Evolutionary conservation across 2,113 vertebrate species (phyloP), one percentile per base, ranked within the genome.

Genomic region (Nothocercus nigrocapillus): DNA sequence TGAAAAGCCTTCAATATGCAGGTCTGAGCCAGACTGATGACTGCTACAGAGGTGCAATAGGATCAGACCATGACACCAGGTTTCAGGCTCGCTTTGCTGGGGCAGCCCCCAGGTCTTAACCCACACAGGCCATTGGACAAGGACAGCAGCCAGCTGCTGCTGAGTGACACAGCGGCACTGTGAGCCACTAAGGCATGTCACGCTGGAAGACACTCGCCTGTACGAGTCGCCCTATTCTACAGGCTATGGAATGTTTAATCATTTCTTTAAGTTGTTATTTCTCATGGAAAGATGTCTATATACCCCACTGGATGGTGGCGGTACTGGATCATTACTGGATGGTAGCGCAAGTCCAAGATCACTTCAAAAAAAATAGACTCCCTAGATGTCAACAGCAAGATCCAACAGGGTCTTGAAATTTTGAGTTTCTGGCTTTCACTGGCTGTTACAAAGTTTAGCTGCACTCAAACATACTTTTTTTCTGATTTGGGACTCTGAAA

Each of bases 1-100:
- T 9, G 30, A 59, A 72, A 85, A 88, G 24, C 66, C n/a, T n/a
- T 20, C 59, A 40, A 30, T 0, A 0, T 40, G 56, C n/a, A 9
- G 15, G 7, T 61, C 53, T 47, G 7, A 42, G 56, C 27, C 7
- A 16, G 0, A 1, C 14, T 2, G 3, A 5, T n/a, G 49, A 63
- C 51, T 10, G 63, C 47, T 7, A 18, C 3, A 2, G 27, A 16
- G 12, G 25, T 25, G 25, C 51, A 53, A 53, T 14, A 25, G 25
- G 24, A 53, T 53, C 27, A 80, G 34, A 75, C 30, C 13, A 32
- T n/a, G 21, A 83, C 51, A 27, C 32, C 1, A 0, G 5, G 40
- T 81, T 77, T 49, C 64, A 81, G 40, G 40, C 32, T 25, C 11
- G 45, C 47, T 68, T 63, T 58, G 59, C 59, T 40, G 36, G 61